These are phyloP conservation scores for Pollimyrus isidori DNA, from an alignment of 2,113 vertebrate genomes.

Conservation along the genomic window DNA sequence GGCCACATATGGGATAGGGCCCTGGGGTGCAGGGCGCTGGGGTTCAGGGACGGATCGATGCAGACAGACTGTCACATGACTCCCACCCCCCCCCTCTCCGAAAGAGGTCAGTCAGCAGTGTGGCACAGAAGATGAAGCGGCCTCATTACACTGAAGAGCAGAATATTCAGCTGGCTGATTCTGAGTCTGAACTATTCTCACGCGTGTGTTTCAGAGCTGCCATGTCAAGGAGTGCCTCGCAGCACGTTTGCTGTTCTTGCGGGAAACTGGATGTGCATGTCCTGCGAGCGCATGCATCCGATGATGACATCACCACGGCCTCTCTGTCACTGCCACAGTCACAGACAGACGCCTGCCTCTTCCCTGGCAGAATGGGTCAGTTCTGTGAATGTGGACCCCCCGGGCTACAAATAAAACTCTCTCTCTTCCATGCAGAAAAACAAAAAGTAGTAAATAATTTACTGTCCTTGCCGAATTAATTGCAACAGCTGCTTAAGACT, in stretches of 20 bases:
- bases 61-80: not conserved
- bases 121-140: not conserved
- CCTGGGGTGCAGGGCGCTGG: no score
- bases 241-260: not conserved
- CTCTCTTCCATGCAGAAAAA: not conserved
- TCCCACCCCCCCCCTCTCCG: not conserved
- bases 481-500: not conserved
- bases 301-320: not conserved
- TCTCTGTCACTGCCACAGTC: not conserved
- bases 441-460: not conserved
- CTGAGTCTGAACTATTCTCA: not conserved
- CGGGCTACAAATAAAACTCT: not conserved
- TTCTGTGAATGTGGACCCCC: not conserved
- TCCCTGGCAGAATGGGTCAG: not conserved
- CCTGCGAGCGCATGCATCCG: not conserved
- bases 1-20: no score
- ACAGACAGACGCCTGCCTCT: not conserved
- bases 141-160: not conserved
- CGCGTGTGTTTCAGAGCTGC: not conserved
- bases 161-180: not conserved
- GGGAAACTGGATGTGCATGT: not conserved
- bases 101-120: not conserved
- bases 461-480: not conserved
- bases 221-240: not conserved
- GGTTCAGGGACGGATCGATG: not conserved